These are phyloP conservation scores for Lycaon pictus DNA, from an alignment of 2,113 vertebrate species.

Conservation along the genomic window DNA sequence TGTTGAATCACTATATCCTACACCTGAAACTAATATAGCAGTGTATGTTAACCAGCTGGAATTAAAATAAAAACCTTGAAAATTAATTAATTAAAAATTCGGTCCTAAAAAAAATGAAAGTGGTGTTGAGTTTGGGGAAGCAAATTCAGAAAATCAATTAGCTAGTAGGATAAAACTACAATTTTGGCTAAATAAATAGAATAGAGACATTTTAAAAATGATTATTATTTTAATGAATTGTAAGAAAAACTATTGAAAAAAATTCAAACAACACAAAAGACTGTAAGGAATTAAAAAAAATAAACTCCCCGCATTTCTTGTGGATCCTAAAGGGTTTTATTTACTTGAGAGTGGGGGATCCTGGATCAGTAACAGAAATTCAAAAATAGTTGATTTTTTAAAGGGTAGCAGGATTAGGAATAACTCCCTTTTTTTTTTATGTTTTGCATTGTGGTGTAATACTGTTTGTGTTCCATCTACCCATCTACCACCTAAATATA, in stretches of 20 bases:
- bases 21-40: background rate
- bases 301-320: background rate
- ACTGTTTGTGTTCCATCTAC: background rate
- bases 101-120: background rate
- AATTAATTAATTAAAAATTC: background rate
- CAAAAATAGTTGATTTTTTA: slow-evolving; percentile 11
- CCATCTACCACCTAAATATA: slow-evolving; percentile 44
- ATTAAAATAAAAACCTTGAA: background rate
- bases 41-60: background rate
- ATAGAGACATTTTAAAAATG: background rate
- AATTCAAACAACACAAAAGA: slow-evolving; percentile 11
- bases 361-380: slow-evolving; percentile 42
- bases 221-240: slow-evolving; percentile 44
- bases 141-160: slow-evolving; percentile 43
- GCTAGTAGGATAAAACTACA: slow-evolving; percentile 19
- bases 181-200: slow-evolving; percentile 35
- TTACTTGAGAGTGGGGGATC: background rate
- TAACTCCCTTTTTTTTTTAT: background rate
- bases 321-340: background rate
- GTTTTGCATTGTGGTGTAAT: background rate
- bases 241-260: background rate
- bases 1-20: background rate
- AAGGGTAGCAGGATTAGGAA: slow-evolving; percentile 32
- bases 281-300: slow-evolving; percentile 36
- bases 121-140: background rate